phyloP scores from a whole-genome alignment of 2,113 vertebrate species.

The Arvicanthis niloticus region DNA sequence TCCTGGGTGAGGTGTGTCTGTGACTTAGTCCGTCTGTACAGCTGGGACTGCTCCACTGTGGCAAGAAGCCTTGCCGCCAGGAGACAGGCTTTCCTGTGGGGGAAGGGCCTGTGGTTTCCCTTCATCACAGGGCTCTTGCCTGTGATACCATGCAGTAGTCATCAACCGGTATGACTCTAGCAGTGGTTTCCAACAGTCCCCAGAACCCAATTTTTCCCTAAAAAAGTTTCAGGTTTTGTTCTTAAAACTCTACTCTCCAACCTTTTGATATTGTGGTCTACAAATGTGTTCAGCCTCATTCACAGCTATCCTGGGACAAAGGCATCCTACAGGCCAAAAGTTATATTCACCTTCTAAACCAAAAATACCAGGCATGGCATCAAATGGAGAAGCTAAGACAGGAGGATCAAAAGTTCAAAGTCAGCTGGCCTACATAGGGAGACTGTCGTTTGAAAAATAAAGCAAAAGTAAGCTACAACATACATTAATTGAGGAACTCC shows the following conservation, averaged over 20 bases:
- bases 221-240: constrained; percentile 23
- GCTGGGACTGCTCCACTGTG: not conserved
- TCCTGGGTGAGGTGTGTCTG: not conserved
- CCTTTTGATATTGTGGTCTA: not conserved
- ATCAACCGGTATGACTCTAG: not conserved
- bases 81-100: not conserved
- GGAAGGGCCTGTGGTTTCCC: not conserved
- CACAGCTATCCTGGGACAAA: not conserved
- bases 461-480: not conserved
- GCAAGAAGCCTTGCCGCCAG: not conserved
- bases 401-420: not conserved
- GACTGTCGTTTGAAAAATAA: not conserved
- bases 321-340: not conserved
- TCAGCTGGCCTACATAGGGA: not conserved
- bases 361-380: not conserved
- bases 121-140: not conserved
- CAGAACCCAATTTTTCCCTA: constrained; percentile 5
- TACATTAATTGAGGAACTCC: not conserved
- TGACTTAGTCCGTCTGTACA: not conserved
- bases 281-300: not conserved
- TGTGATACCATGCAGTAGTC: not conserved
- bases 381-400: not conserved
- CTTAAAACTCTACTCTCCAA: not conserved
- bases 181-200: not conserved
- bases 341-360: not conserved